Percentiles rank a stretch among this genome's conserved stretches.
Evolutionary conservation across 2,888 invertebrate genomes (phyloP).

Genomic region (Pollenia amentaria): DNA sequence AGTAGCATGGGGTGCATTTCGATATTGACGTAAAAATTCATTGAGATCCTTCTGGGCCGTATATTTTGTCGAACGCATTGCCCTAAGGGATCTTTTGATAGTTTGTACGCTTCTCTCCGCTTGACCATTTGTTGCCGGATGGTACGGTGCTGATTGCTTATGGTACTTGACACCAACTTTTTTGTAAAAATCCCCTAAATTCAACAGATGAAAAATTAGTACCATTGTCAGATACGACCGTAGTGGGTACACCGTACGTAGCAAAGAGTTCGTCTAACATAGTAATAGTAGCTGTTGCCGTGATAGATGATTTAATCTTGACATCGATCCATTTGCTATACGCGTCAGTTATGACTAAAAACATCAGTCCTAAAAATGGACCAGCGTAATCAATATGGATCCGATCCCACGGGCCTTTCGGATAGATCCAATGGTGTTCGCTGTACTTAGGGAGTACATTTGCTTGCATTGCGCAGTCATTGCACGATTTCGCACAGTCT

Average conservation of each 20-base stretch:
- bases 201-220: slow-evolving; percentile 68
- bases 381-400: slow-evolving; percentile 82
- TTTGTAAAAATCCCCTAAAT: slow-evolving; percentile 32
- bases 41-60: slow-evolving; percentile 6
- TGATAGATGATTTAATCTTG: slow-evolving; percentile 41
- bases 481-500: slow-evolving; percentile 36
- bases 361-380: slow-evolving; percentile 78
- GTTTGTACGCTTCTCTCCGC: slow-evolving; percentile 45
- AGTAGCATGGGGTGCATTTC: slow-evolving; percentile 55
- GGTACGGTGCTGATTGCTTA: slow-evolving; percentile 26
- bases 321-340: slow-evolving; percentile 75
- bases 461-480: slow-evolving; percentile 38
- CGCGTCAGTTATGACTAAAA: no score
- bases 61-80: background rate
- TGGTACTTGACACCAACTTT: slow-evolving; percentile 19
- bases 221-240: slow-evolving; percentile 76
- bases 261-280: slow-evolving; percentile 75
- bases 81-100: slow-evolving; percentile 24
- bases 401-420: slow-evolving; percentile 51
- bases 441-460: slow-evolving; percentile 14
- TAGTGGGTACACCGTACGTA: slow-evolving; percentile 75
- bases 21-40: slow-evolving; percentile 55
- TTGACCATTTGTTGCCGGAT: slow-evolving; percentile 40
- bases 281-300: slow-evolving; percentile 52
- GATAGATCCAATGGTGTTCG: slow-evolving; percentile 62